Conservation (phyloP, 2,888 invertebrate species). For the Prosapia bicincta region DNA sequence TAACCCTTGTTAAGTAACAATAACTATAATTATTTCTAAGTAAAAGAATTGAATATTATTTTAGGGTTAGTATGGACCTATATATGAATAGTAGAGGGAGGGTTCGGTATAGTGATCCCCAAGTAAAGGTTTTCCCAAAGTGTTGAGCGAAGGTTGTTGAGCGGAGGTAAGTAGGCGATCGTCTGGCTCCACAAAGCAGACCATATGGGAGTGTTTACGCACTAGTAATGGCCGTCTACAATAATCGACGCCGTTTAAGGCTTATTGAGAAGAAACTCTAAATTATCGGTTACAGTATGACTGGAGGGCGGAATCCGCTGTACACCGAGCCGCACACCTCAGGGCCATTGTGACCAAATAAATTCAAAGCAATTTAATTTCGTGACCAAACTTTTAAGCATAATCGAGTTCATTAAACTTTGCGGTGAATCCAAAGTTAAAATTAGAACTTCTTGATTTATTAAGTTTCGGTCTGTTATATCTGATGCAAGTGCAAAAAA, state of each 20-base stretch:
- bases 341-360: not conserved
- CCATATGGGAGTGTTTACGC: slow-evolving; percentile 15
- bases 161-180: no score
- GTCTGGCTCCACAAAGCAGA: slow-evolving; percentile 3
- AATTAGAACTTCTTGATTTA: not conserved
- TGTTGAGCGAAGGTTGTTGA: no score
- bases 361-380: not conserved
- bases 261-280: slow-evolving; percentile 28
- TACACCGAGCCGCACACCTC: not conserved
- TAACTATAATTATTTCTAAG: no score
- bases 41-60: no score
- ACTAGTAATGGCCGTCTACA: not conserved
- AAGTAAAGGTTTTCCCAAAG: no score
- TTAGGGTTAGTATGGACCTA: no score
- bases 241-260: slow-evolving; percentile 25
- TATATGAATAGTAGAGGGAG: no score
- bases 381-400: not conserved
- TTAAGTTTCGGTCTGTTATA: not conserved
- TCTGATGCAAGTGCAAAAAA: no score
- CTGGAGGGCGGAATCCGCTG: not conserved
- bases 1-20: no score
- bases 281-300: slow-evolving; percentile 40
- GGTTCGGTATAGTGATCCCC: no score
- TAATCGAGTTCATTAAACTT: not conserved
- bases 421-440: not conserved